phyloP scores from a whole-genome alignment of 2,888 invertebrate genomes.

The Trachelus iudaicus region DNA sequence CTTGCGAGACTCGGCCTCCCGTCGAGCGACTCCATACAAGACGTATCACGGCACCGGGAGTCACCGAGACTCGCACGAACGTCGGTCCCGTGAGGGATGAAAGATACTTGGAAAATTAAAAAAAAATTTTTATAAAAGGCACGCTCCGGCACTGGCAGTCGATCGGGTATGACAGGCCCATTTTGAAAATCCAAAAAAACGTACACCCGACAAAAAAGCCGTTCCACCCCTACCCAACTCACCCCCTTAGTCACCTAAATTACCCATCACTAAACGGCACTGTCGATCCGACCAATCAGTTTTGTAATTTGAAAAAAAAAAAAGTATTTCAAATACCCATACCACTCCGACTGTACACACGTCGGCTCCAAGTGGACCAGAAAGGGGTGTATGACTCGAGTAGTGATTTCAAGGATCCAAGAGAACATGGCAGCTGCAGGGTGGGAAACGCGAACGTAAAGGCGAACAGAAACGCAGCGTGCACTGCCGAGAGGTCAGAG shows the following conservation, averaged over 20 bases:
- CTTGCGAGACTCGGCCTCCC: background rate
- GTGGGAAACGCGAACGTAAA: constrained; percentile 31
- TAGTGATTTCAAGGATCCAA: constrained; percentile 6
- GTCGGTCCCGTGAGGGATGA: no score
- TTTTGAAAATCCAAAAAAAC: background rate
- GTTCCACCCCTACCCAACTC: no score
- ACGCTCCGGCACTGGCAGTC: background rate
- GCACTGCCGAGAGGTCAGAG: constrained; percentile 31
- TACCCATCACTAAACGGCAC: background rate
- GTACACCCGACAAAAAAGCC: background rate
- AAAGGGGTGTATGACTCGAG: background rate
- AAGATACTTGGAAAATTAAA: background rate
- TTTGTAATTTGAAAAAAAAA: background rate
- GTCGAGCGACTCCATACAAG: background rate
- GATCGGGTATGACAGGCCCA: background rate
- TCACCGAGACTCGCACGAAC: background rate
- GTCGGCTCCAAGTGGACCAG: background rate
- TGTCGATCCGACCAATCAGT: background rate
- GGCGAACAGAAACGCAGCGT: constrained; percentile 11
- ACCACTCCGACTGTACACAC: background rate
- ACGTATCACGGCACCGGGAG: background rate
- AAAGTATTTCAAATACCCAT: background rate
- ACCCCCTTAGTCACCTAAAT: no score
- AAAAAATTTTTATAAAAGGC: background rate
- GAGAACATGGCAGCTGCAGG: constrained; percentile 18